Base-by-base conservation (phyloP, 2,113 vertebrate genomes). In the Climacteris rufus region DNA sequence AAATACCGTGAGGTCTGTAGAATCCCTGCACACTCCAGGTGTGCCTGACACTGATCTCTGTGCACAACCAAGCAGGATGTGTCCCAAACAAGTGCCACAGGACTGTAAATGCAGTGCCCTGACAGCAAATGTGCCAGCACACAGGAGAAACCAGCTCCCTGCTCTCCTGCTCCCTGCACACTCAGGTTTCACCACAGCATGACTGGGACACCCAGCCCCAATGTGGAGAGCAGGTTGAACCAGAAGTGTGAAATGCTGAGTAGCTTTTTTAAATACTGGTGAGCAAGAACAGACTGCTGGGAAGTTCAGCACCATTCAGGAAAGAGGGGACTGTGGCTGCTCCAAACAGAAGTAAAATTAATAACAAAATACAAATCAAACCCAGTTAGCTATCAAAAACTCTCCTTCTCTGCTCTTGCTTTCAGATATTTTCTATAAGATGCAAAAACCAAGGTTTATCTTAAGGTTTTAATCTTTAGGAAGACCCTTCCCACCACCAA, bases 271-370 rank as follows among this genome's bases (percentile, higher is more conserved):
- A 35, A 80, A 69, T 8, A 47, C 4, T 9, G 74, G 44, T 13
- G 37, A 77, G 33, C 19, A 83, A 81, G 44, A 79, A 78, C 6
- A 25, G n/a, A 37, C 10, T 56, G 52, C 19, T 40, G 20, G 15
- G 15, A 74, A 76, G n/a, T 63, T 70, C 9, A 74, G 33, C 15
- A 70, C 5, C 20, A n/a, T 15, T 50, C 75, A 22, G n/a, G 69
- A 83, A 84, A 50, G 0, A 37, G 1, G 2, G 3, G 3, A 57
- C 24, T 2, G 2, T 0, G 6, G 17, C n/a, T 49, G 21, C 33
- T 59, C 39, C 45, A 57, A 71, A 89, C 1, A 44, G 16, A 84
- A 68, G 27, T 1, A 0, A 87, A 87, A 75, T 21, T 1, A 71
- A 3, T 27, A 88, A 6, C 5, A 68, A 68, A 88, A 82, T 13